Percentiles rank a stretch among this genome's conserved stretches.
These are phyloP conservation scores for Luffia ferchaultella DNA, from an alignment of 2,888 invertebrate genomes.

Conservation along the genomic window DNA sequence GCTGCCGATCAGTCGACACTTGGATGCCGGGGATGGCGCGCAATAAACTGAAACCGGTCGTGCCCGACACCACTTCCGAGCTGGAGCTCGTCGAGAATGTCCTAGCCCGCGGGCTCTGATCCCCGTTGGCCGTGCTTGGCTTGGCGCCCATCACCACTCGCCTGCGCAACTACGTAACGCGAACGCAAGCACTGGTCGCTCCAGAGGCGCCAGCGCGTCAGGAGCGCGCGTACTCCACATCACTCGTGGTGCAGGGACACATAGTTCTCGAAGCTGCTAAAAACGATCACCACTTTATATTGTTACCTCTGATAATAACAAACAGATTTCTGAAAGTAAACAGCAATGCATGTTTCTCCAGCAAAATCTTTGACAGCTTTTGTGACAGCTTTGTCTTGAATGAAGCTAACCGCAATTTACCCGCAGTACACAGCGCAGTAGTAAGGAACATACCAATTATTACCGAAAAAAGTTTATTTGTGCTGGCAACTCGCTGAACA, in stretches of 20 bases:
- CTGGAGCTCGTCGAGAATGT: constrained; percentile 80
- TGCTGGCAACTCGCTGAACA: too few species aligned
- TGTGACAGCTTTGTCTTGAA: constrained; percentile 36
- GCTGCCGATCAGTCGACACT: constrained; percentile 79
- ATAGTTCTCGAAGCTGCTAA: constrained; percentile 42
- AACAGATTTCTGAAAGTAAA: constrained; percentile 45
- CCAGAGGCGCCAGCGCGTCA: constrained; percentile 31
- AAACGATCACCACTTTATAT: constrained; percentile 24
- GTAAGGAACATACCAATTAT: too few species aligned
- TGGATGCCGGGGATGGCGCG: constrained; percentile 77
- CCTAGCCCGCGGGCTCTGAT: constrained; percentile 76
- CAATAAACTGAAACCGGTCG: constrained; percentile 73
- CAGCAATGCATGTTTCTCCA: constrained; percentile 58
- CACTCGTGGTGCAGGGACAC: constrained; percentile 53
- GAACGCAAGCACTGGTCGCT: constrained; percentile 22
- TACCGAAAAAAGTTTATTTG: too few species aligned
- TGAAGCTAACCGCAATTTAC: constrained; percentile 25
- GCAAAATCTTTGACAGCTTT: constrained; percentile 57
- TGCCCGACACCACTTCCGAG: constrained; percentile 68
- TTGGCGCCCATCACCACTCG: constrained; percentile 81
- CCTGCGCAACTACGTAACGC: constrained; percentile 36
- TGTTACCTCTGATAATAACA: constrained; percentile 33
- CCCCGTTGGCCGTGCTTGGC: constrained; percentile 82
- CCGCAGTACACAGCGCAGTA: too few species aligned
- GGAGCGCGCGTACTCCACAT: constrained; percentile 47